Base-by-base conservation (phyloP, 2,113 vertebrate species). In the Melierax canorus region DNA sequence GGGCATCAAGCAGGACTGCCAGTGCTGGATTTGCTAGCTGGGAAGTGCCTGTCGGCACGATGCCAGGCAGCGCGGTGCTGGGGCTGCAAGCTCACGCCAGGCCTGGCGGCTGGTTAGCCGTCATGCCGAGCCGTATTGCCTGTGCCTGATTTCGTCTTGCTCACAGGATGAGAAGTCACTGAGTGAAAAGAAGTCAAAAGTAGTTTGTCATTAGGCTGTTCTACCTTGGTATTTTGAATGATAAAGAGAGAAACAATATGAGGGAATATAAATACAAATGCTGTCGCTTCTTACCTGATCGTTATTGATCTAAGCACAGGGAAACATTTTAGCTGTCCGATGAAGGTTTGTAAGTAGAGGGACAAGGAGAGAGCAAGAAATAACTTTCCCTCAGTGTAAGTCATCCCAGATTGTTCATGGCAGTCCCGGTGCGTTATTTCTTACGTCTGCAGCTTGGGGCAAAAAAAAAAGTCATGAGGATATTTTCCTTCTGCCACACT, bases 391-490 rank as follows among this genome's bases (percentile, higher is more conserved):
- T 80, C 27, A 7, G 6, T 16, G 8, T 72, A 51, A 36, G 21
- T 63, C 24, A 74, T 27, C 3, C 18, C 7, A 30, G 16, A 50
- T 58, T 48, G 55, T 50, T 90, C 11, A 4, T 0, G 4, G 20
- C 67, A 36, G 13, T 74, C 20, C 39, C 8, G 50, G 53, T 12
- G 9, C 3, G 4, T 84, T 84, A 9, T 73, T 71, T 81, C 34
- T 50, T 82, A 59, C 10, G 30, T 46, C 69, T 71, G 0, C 1
- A 1, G 46, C 11, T 38, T 0, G 0, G 13, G 2, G 16, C 1
- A 9, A 2, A 6, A 5, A 2, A 3, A 11, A 3, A 23, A 15
- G 24, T 48, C 21, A 29, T 5, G 9, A 41, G 14, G 7, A 2
- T 89, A 5, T 77, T 53, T 94, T 64, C 21, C 21, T 92, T 66